A percentile compares a stretch with the other conserved stretches of the same genome.
Conservation (phyloP, 2,888 invertebrate genomes). For the Junonia oenone region DNA sequence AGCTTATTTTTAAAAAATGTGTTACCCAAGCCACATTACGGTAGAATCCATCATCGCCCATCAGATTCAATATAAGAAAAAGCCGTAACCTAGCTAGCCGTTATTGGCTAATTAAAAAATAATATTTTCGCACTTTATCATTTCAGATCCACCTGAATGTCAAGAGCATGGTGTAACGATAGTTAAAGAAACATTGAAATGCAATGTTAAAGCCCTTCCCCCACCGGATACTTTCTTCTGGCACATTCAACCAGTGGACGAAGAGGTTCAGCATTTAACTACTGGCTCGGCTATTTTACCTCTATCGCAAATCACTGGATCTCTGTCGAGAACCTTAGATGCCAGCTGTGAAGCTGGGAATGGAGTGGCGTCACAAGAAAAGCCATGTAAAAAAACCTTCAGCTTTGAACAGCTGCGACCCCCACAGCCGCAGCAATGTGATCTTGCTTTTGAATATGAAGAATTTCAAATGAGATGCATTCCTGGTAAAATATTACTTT, state of each 20-base stretch:
- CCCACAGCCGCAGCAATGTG: conserved; percentile 61
- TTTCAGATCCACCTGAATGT: conserved; percentile 67
- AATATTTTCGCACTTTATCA: neutral
- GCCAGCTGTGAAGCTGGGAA: conserved; percentile 65
- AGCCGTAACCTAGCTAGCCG: no score
- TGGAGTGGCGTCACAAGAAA: conserved; percentile 61
- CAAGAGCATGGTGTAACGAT: conserved; percentile 53
- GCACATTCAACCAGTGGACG: conserved; percentile 59
- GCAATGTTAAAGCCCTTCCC: conserved; percentile 58
- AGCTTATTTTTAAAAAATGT: no score
- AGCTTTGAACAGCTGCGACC: conserved; percentile 63
- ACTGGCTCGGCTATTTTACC: conserved; percentile 61
- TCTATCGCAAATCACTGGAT: conserved; percentile 59
- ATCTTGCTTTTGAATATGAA: conserved; percentile 61
- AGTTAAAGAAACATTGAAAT: conserved; percentile 57
- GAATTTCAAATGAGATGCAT: conserved; percentile 71
- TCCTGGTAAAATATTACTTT: no score
- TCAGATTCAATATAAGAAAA: no score
- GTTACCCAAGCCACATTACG: no score
- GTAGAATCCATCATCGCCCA: no score
- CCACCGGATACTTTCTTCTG: conserved; percentile 64
- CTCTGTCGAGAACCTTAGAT: conserved; percentile 50
- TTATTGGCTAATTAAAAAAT: neutral
- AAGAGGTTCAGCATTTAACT: conserved; percentile 60
- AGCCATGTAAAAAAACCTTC: conserved; percentile 52